phyloP scores from a whole-genome alignment of 53 echinoderm and acorn worm genomes.

The Mesocentrotus franciscanus region DNA sequence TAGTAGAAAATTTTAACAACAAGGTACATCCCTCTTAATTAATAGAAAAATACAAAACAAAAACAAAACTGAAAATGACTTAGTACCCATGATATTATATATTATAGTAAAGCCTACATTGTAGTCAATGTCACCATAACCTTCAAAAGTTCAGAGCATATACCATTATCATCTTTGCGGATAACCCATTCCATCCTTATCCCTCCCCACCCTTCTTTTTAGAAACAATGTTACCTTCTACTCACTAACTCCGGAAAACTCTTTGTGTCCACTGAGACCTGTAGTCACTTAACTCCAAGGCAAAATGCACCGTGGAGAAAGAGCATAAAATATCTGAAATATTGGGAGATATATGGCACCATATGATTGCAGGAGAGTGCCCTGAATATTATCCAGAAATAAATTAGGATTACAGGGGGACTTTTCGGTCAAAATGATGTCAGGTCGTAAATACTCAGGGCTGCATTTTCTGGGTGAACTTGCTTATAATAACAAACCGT shows the following conservation, averaged over 20 bases:
- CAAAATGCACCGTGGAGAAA: constrained; percentile 23
- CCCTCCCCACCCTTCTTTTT: neutral
- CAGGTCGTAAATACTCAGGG: constrained; percentile 46
- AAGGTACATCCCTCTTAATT: too few species aligned
- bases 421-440: constrained; percentile 18
- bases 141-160: too few species aligned
- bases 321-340: constrained; percentile 46
- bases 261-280: neutral
- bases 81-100: too few species aligned
- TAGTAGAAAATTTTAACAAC: too few species aligned
- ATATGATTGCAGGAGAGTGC: constrained; percentile 23
- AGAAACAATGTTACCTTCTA: neutral
- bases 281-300: constrained; percentile 42
- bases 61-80: neutral
- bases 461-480: constrained; percentile 39
- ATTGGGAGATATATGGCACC: constrained; percentile 29
- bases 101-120: too few species aligned
- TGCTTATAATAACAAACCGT: constrained; percentile 49
- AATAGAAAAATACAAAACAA: neutral
- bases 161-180: too few species aligned
- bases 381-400: constrained; percentile 29
- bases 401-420: constrained; percentile 54
- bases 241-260: neutral
- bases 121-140: too few species aligned
- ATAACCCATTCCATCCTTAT: too few species aligned